phyloP scores from a whole-genome alignment of 2,888 invertebrate species.

The Maniola hyperantus region DNA sequence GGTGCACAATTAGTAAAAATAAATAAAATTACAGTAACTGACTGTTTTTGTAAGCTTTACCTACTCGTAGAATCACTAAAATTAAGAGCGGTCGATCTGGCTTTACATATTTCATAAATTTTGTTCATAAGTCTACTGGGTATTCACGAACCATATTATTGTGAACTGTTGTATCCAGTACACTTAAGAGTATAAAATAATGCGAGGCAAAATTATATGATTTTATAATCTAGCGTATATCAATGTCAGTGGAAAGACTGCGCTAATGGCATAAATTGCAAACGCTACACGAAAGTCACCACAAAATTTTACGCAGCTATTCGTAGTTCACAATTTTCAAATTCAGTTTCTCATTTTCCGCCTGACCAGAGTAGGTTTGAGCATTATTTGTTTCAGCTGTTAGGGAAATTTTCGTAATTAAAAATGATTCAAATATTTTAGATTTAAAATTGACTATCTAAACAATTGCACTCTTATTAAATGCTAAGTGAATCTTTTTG shows the following conservation, averaged over 20 bases:
- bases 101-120: background rate
- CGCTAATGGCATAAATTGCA: slow-evolving; percentile 46
- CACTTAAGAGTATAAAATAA: background rate
- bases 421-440: slow-evolving; percentile 4
- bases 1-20: too few species aligned
- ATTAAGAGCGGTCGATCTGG: too few species aligned
- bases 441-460: background rate
- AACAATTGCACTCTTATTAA: background rate
- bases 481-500: too few species aligned
- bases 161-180: background rate
- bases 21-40: too few species aligned
- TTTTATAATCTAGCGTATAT: slow-evolving; percentile 2
- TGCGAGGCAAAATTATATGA: background rate
- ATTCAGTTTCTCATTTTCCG: slow-evolving; percentile 68
- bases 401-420: slow-evolving; percentile 44
- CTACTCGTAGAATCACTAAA: too few species aligned
- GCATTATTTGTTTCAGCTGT: slow-evolving; percentile 53
- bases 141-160: too few species aligned
- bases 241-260: background rate
- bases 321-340: slow-evolving; percentile 62
- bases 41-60: background rate
- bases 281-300: slow-evolving; percentile 66
- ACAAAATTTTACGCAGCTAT: slow-evolving; percentile 70
- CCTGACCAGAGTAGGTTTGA: slow-evolving; percentile 53
- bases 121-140: too few species aligned